Conservation (phyloP, 2,113 vertebrate species). For the Amia ocellicauda region DNA sequence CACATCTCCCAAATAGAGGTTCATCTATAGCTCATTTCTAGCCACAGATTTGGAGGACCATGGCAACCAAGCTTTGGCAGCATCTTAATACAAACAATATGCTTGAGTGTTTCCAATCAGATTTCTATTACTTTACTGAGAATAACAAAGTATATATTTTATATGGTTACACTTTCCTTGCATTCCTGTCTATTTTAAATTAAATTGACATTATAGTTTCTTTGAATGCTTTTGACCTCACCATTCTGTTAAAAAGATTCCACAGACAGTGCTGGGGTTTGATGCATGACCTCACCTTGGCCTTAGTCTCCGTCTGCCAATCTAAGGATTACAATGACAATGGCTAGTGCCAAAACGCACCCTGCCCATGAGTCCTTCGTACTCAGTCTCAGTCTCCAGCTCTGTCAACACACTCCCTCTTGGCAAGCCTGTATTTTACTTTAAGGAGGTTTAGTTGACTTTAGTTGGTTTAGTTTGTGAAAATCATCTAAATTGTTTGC, state of each 20-base stretch:
- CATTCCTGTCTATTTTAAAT: not conserved
- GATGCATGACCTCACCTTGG: too few relatives aligned
- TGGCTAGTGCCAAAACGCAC: not conserved
- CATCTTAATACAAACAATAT: not conserved
- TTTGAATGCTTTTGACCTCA: not conserved
- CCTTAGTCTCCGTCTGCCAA: not conserved
- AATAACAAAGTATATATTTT: conserved; percentile 4
- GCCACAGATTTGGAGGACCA: too few relatives aligned
- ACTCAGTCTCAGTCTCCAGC: not conserved
- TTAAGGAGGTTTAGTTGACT: too few relatives aligned
- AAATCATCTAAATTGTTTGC: too few relatives aligned
- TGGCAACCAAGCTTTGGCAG: too few relatives aligned
- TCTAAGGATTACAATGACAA: not conserved
- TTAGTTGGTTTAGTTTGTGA: too few relatives aligned
- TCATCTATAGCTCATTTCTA: too few relatives aligned
- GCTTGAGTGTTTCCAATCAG: not conserved
- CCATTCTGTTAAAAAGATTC: not conserved
- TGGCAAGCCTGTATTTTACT: too few relatives aligned
- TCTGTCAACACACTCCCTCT: too few relatives aligned
- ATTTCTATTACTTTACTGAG: too few relatives aligned
- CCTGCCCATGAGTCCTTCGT: not conserved
- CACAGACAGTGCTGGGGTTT: not conserved
- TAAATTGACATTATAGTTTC: not conserved
- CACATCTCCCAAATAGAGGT: too few relatives aligned
- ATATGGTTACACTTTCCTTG: not conserved